Evolutionary conservation across 2,797 vertebrate genomes (phyloP).

Genomic region (Hoplostethus atlanticus): DNA sequence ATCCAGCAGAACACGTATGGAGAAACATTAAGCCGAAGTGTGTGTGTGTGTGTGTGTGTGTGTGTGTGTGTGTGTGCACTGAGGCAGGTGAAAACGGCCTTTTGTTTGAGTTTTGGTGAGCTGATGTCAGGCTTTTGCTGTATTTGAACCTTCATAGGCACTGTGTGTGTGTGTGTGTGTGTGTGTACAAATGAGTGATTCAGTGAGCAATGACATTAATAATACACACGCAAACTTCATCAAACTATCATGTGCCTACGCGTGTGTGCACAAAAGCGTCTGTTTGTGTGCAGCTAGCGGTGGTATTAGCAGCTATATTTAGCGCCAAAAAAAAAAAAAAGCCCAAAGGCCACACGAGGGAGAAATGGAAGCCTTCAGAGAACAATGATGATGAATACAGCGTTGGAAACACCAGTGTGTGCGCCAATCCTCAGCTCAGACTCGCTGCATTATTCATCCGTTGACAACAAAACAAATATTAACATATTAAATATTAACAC

Average conservation of each 20-base stretch:
- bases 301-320: slow-evolving; percentile 31
- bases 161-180: neutral
- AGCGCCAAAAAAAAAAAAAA: slow-evolving; percentile 13
- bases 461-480: slow-evolving; percentile 80
- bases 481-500: slow-evolving; percentile 79
- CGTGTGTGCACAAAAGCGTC: neutral
- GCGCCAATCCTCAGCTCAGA: slow-evolving; percentile 56
- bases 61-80: neutral
- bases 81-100: no score
- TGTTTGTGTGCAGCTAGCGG: slow-evolving; percentile 8
- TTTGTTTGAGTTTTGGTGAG: neutral
- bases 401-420: slow-evolving; percentile 38
- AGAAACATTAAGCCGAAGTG: neutral
- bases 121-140: slow-evolving; percentile 5
- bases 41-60: neutral
- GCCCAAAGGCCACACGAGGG: slow-evolving; percentile 40
- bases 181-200: neutral
- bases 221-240: neutral
- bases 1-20: slow-evolving; percentile 2
- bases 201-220: neutral
- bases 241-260: neutral
- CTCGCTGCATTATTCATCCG: slow-evolving; percentile 75
- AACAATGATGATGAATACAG: slow-evolving; percentile 63
- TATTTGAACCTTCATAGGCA: neutral
- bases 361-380: slow-evolving; percentile 60